Evolutionary conservation across 2,888 invertebrate species (phyloP), one percentile per base, ranked within the genome.

Genomic region (Caenorhabditis macrosperma): DNA sequence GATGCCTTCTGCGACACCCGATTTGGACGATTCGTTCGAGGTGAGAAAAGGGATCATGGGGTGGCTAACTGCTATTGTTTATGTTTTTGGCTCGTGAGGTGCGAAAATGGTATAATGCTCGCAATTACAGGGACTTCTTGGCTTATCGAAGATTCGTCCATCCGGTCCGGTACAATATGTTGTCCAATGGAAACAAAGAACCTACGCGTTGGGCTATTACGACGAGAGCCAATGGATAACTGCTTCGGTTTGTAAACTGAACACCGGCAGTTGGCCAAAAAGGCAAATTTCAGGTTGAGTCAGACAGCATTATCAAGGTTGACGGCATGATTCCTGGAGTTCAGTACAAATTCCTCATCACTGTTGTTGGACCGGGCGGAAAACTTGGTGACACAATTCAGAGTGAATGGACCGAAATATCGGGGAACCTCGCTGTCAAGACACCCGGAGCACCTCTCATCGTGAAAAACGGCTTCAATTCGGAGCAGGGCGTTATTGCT

Each of bases 161-260:
- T 69, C 81, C 52, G 83, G 81, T 9, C 74, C 85, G 2, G 74
- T 77, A 28, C 81, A 79, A 22, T 85, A 75, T 50, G 72, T 85
- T 12, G 77, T 87, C 9, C 86, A 87, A 63, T 88, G 88, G 88
- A 84, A 86, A 60, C 85, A 86, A 48, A 75, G 85, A 30, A 78
- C 82, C 0, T 74, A 82, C 54, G 82, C 78, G 0, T 26, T 83
- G n/a, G 83, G 82, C 2, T 74, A 78, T 10, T 80, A 80, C 52
- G 86, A 88, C 48, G 89, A 88, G 44, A 85, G 84, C 12, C 80
- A 86, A 55, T 88, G 88, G 87, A 89, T 89, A 52, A 90, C 89
- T 3, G 88, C 89, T 0, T 87, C 89, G 67, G 88, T 88, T n/a
- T 60, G 86, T 69, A 9, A n/a, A 41, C 0, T 17, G n/a, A n/a